These are phyloP conservation scores for Blera fallax DNA, from an alignment of 2,888 invertebrate genomes.

Conservation along the genomic window DNA sequence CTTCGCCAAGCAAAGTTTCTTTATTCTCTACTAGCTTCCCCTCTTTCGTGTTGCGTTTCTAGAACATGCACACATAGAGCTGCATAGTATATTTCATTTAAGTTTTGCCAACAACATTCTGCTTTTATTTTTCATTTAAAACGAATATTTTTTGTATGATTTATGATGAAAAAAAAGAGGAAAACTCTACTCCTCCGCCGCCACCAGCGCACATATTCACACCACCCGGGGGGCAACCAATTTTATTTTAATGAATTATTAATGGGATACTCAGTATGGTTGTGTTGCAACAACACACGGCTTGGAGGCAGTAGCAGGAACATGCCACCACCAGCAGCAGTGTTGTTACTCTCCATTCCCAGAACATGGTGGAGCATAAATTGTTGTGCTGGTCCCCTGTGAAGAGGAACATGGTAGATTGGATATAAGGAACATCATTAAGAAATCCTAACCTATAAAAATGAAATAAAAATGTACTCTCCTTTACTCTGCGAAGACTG, in stretches of 20 bases:
- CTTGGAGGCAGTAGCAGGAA: not conserved
- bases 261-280: conserved; percentile 34
- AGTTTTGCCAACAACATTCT: not conserved
- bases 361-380: not conserved
- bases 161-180: not conserved
- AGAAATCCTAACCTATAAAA: conserved; percentile 3
- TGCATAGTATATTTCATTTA: not conserved
- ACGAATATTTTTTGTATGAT: conserved; percentile 9
- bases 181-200: not conserved
- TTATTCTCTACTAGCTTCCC: not conserved
- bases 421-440: not conserved
- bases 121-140: not conserved
- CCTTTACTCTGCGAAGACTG: not conserved
- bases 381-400: conserved; percentile 32
- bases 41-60: not conserved
- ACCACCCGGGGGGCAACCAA: conserved; percentile 47
- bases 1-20: not conserved
- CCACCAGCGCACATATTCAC: not conserved
- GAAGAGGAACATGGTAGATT: not conserved
- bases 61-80: not conserved
- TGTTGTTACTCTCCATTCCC: not conserved
- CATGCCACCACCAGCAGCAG: not conserved
- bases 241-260: conserved; percentile 59
- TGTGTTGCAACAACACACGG: conserved; percentile 15
- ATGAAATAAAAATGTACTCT: not conserved